Conservation (phyloP, 2,113 vertebrate species). For the Ranitomeya imitator region DNA sequence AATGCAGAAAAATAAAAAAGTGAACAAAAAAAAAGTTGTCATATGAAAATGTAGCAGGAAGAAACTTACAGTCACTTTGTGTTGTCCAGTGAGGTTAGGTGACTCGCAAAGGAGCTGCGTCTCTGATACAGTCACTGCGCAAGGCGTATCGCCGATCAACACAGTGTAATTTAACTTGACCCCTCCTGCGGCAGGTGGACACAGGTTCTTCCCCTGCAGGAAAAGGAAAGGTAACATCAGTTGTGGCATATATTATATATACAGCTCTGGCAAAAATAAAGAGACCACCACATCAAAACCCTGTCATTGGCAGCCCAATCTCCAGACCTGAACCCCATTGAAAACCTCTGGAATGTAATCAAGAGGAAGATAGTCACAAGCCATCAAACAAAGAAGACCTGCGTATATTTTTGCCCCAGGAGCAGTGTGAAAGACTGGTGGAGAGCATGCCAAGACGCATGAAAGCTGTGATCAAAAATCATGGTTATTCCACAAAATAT, state of each 20-base stretch:
- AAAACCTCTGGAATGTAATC: too few species aligned
- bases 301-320: too few species aligned
- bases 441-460: too few species aligned
- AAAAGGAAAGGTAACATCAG: background rate
- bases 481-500: too few species aligned
- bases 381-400: too few species aligned
- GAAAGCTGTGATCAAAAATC: too few species aligned
- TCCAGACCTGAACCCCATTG: too few species aligned
- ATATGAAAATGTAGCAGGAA: background rate
- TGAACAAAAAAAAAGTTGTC: background rate
- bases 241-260: background rate
- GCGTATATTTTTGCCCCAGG: too few species aligned
- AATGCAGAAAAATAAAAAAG: background rate
- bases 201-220: conserved; percentile 92
- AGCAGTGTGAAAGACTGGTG: too few species aligned
- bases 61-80: conserved; percentile 90
- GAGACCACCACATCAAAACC: too few species aligned
- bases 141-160: conserved; percentile 91
- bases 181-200: conserved; percentile 88
- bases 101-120: conserved; percentile 96
- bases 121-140: conserved; percentile 92
- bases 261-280: too few species aligned
- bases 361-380: too few species aligned
- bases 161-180: conserved; percentile 97
- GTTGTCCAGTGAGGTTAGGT: conserved; percentile 90